Conservation (phyloP, 2,113 vertebrate species). For the Embiotoca jacksoni region DNA sequence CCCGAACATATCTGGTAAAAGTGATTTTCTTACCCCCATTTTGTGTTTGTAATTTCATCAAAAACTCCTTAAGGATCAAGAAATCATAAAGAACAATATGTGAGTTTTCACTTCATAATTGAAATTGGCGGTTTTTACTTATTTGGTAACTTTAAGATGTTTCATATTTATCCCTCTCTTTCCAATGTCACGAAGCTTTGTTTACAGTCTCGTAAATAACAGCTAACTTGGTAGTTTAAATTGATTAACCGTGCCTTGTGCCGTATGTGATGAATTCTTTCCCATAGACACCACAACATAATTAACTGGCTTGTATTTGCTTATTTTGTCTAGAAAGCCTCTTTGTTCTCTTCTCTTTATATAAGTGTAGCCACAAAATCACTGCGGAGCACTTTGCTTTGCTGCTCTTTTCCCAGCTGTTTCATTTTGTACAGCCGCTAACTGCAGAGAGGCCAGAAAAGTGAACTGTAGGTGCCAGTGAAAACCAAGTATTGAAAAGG, state of each 20-base stretch:
- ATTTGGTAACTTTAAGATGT: background rate
- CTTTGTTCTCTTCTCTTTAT: conserved; percentile 9
- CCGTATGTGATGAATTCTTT: conserved; percentile 4
- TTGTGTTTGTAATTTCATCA: too few species aligned
- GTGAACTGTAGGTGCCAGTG: background rate
- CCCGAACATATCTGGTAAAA: too few species aligned
- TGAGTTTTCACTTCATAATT: too few species aligned
- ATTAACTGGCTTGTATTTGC: conserved; percentile 5
- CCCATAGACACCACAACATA: background rate
- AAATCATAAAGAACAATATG: too few species aligned
- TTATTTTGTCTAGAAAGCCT: background rate
- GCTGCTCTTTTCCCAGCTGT: conserved; percentile 30
- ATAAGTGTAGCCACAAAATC: conserved; percentile 35
- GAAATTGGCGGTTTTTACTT: background rate
- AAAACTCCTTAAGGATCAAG: too few species aligned
- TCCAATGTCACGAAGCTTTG: background rate
- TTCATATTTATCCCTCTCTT: background rate
- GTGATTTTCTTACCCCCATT: too few species aligned
- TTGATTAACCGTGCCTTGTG: background rate
- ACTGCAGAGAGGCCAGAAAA: conserved; percentile 17
- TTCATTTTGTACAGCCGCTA: conserved; percentile 30
- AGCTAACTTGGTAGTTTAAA: background rate
- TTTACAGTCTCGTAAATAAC: background rate
- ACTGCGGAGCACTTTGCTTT: conserved; percentile 18
- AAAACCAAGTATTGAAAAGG: conserved; percentile 46